Conservation (phyloP, 2,113 vertebrate genomes). For the Ibidorhyncha struthersii region DNA sequence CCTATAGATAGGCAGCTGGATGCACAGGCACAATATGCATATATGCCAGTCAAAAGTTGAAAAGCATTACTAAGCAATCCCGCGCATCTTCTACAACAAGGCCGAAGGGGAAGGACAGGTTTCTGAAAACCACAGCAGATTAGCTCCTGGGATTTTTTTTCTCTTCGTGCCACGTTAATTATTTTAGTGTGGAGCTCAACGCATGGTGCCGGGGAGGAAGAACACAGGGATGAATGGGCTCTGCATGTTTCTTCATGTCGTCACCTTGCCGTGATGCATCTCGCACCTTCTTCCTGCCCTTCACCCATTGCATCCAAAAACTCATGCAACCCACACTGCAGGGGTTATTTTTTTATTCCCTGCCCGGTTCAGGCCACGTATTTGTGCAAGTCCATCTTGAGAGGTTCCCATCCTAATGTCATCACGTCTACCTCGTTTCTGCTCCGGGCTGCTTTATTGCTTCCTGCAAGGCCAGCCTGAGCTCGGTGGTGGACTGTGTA, state of each 20-base stretch:
- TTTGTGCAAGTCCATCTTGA: neutral
- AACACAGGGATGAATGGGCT: neutral
- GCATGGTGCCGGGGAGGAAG: neutral
- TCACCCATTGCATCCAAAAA: neutral
- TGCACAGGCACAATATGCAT: neutral
- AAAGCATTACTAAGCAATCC: constrained; percentile 58
- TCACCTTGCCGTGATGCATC: rapidly evolving
- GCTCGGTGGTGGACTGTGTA: constrained; percentile 48
- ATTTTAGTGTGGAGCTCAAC: neutral
- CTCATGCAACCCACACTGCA: neutral
- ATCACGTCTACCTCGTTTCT: neutral
- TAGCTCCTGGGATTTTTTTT: neutral
- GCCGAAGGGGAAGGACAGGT: neutral
- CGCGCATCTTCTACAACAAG: neutral
- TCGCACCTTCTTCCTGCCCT: neutral
- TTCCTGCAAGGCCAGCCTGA: constrained; percentile 48
- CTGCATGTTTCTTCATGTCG: neutral
- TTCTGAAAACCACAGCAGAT: constrained; percentile 10
- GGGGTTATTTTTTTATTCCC: neutral
- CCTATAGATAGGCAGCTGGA: constrained; percentile 44
- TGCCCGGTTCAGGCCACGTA: neutral
- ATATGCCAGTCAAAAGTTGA: constrained; percentile 9
- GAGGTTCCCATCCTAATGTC: neutral
- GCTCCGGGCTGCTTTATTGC: constrained; percentile 18
- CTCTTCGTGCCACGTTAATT: neutral